Base-by-base conservation (phyloP, 2,888 invertebrate species). In the Drosophila hamatofila region DNA sequence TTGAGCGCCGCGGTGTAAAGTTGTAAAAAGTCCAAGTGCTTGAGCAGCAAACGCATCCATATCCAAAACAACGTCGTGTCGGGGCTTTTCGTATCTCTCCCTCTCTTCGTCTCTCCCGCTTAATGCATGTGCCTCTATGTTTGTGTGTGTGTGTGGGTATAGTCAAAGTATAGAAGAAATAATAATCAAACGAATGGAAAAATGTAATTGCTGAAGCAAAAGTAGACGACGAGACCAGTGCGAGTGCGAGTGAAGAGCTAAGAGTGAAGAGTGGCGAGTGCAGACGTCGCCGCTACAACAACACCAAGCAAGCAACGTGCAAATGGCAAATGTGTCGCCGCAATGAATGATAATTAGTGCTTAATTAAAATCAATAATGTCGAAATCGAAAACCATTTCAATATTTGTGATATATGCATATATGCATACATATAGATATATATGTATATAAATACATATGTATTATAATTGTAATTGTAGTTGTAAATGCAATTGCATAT, bases 1-100 rank as follows among this genome's bases (percentile, higher is more conserved):
- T 91, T 91, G 91, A 91, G 91, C 91, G 91, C 90, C 91, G 91
- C 90, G 91, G 90, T 91, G 91, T 91, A 90, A 91, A 91, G 91
- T 91, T 91, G 91, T 91, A 91, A 91, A 90, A 90, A 89, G 86
- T 90, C 86, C 77, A 86, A 88, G 85, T 83, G 82, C 85, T 88
- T 81, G 82, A 79, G 76, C 74, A 81, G 63, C 78, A 75, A 74
- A 76, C 83, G 81, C 80, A 80, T 71, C 79, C 77, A 80, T 80
- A 79, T 74, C 77, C 80, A 80, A 80, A 80, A 79, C 79, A 79
- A 62, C 65, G 70, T 76, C 41, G 79, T 78, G 80, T 81, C 78
- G 77, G 66, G 59, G 75, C 56, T 71, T 63, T 72, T 73, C 62
- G 75, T 75, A 72, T 77, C 59, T 77, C 59, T 55, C 41, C 72